Conservation (phyloP, 2,797 vertebrate species). For the Babyrousa celebensis region DNA sequence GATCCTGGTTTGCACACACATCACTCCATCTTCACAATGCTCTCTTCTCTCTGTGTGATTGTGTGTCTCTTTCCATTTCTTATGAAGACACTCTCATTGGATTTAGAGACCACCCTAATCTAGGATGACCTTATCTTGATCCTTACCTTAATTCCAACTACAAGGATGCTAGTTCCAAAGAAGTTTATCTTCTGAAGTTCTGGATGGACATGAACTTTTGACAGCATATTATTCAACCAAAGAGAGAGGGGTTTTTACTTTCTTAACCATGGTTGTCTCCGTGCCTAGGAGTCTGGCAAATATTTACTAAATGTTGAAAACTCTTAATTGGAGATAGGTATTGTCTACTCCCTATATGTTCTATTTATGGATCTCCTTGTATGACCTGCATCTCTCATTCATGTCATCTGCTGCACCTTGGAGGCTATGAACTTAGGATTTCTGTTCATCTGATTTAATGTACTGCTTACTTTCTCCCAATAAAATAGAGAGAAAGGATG, state of each 20-base stretch:
- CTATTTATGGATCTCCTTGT: background rate
- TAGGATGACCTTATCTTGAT: background rate
- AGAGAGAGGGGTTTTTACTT: background rate
- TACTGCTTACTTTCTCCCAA: background rate
- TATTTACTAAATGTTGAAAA: conserved; percentile 19
- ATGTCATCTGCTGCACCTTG: background rate
- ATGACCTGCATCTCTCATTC: background rate
- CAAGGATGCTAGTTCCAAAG: background rate
- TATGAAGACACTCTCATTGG: background rate
- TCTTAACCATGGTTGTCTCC: background rate
- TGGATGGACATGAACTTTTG: background rate
- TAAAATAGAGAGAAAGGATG: background rate
- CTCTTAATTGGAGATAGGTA: background rate
- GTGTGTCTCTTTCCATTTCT: background rate
- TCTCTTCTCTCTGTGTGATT: background rate
- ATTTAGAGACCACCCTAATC: background rate
- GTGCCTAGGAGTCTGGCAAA: background rate
- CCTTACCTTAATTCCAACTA: background rate
- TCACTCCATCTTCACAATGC: background rate
- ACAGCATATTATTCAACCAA: background rate
- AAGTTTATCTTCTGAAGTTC: background rate
- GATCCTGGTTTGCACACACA: background rate
- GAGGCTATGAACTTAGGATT: background rate
- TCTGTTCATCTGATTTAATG: background rate
- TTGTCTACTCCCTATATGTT: background rate